Conservation (phyloP, 2,797 vertebrate genomes). For the Premnoplex brunnescens region DNA sequence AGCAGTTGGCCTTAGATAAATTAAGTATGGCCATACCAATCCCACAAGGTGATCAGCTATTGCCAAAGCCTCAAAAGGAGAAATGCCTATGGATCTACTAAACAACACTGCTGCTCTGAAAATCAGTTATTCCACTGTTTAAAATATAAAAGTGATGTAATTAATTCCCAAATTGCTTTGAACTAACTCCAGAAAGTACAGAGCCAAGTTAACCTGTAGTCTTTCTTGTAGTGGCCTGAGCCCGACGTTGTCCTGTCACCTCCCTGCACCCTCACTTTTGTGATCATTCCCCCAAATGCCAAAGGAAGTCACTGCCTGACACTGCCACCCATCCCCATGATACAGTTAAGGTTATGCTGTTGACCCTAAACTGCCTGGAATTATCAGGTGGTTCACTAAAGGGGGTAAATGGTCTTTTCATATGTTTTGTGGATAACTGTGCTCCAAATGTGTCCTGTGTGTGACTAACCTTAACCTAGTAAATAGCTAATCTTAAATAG, state of each 20-base stretch:
- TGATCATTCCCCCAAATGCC: neutral
- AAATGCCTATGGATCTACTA: neutral
- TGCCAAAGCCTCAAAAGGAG: neutral
- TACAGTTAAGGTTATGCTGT: neutral
- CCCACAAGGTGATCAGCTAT: neutral
- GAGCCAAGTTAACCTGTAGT: neutral
- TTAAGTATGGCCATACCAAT: neutral
- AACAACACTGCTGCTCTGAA: neutral
- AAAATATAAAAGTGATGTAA: neutral
- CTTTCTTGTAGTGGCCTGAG: neutral
- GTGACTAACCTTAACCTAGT: neutral
- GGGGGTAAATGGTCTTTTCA: neutral
- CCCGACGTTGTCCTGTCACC: neutral
- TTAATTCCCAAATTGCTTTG: neutral
- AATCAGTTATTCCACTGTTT: neutral
- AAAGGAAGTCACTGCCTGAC: fast-evolving
- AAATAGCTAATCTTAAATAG: constrained; percentile 20
- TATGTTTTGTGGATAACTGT: neutral
- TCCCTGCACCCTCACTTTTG: neutral
- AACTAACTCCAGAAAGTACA: neutral
- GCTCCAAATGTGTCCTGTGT: neutral
- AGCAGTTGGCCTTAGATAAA: neutral
- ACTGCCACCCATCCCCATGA: no score
- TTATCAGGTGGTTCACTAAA: neutral
- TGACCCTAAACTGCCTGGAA: neutral